These are phyloP conservation scores for Vannuccia rotundouncinata DNA, from an alignment of 2,888 invertebrate species.

Conservation along the genomic window DNA sequence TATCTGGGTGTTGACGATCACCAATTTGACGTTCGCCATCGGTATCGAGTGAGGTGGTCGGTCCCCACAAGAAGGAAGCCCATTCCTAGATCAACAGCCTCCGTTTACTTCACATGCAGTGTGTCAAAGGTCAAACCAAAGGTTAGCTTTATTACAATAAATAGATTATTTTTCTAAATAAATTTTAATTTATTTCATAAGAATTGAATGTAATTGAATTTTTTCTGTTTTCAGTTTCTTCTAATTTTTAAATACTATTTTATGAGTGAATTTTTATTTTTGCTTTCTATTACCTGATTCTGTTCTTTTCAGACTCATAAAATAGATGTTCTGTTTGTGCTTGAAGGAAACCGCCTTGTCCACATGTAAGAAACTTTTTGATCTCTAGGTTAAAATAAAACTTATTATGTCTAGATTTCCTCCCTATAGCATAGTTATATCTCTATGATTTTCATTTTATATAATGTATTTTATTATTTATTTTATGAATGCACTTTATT, in stretches of 20 bases:
- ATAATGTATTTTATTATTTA: no score
- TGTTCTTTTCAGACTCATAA: constrained; percentile 46
- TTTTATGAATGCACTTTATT: not conserved
- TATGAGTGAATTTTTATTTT: not conserved
- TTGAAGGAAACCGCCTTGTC: constrained; percentile 55
- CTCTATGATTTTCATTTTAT: no score
- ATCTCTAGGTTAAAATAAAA: no score
- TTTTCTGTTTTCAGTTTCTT: constrained; percentile 42
- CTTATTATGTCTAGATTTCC: no score
- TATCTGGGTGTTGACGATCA: constrained; percentile 50
- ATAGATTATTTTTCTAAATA: not conserved
- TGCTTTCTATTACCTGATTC: not conserved
- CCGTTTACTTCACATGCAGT: constrained; percentile 55
- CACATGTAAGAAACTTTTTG: constrained; percentile 47
- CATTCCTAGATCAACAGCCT: constrained; percentile 55
- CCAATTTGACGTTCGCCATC: constrained; percentile 51
- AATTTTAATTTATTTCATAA: not conserved
- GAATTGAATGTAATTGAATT: not conserved
- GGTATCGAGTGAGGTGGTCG: constrained; percentile 54
- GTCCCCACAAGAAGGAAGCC: constrained; percentile 56
- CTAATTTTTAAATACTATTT: not conserved
- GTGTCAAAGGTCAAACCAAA: constrained; percentile 55
- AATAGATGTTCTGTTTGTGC: constrained; percentile 54
- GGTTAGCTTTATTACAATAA: constrained; percentile 43
- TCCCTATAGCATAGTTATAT: no score